A percentile compares a stretch with the other conserved stretches of the same genome.
These are phyloP conservation scores for Salticus scenicus DNA, from an alignment of 2,888 invertebrate genomes.

Conservation along the genomic window DNA sequence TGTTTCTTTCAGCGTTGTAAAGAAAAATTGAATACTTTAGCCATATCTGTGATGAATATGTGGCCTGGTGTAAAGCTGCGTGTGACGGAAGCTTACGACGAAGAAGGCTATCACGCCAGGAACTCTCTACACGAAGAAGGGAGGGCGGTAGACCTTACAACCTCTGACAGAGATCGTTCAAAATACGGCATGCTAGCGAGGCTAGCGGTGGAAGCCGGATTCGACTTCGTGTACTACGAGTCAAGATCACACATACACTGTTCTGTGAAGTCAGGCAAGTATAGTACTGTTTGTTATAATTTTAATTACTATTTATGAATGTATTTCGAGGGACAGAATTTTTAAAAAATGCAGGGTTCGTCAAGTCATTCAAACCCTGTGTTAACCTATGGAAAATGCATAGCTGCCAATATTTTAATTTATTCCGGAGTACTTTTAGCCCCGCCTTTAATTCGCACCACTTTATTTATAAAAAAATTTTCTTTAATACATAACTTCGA, in stretches of 20 bases:
- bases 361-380: too few relatives aligned
- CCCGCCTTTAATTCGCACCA: too few relatives aligned
- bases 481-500: too few relatives aligned
- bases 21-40: slow-evolving; percentile 94
- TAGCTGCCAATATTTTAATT: too few relatives aligned
- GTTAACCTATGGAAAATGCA: too few relatives aligned
- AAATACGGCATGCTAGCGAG: slow-evolving; percentile 97
- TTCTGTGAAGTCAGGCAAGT: slow-evolving; percentile 95
- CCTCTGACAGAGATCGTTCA: slow-evolving; percentile 92
- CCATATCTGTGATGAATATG: slow-evolving; percentile 97
- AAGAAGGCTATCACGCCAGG: slow-evolving; percentile 84
- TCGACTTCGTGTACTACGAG: slow-evolving; percentile 99
- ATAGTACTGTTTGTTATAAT: too few relatives aligned
- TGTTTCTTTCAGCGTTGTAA: slow-evolving; percentile 89
- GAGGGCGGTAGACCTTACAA: slow-evolving; percentile 92
- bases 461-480: too few relatives aligned
- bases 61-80: slow-evolving; percentile 96
- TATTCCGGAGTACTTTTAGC: too few relatives aligned
- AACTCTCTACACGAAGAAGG: slow-evolving; percentile 97
- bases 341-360: too few relatives aligned
- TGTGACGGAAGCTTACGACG: slow-evolving; percentile 97
- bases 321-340: too few relatives aligned
- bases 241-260: slow-evolving; percentile 96
- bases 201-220: slow-evolving; percentile 96
- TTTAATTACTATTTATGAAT: too few relatives aligned